A percentile compares a stretch with the other conserved stretches of the same genome.
phyloP scores from a whole-genome alignment of 1,140 invertebrate species.

The Neodiprion lecontei region DNA sequence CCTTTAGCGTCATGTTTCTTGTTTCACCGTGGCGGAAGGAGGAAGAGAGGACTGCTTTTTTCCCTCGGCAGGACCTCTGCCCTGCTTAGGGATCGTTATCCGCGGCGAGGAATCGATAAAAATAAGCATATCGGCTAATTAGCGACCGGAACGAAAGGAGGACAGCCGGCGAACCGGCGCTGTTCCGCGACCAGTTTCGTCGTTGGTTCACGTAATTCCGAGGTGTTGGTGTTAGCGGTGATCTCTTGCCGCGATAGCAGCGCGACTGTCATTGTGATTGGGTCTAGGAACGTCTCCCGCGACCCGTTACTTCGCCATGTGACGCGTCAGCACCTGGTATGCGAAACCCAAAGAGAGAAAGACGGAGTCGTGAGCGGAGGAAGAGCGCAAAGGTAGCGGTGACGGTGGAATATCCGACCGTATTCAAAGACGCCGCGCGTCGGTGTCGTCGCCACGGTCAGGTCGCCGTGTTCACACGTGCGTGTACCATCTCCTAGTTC shows the following conservation, averaged over 20 bases:
- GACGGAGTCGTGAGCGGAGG: background rate
- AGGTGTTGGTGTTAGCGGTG: background rate
- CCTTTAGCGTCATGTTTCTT: background rate
- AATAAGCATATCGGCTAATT: slow-evolving; percentile 17
- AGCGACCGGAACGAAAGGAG: background rate
- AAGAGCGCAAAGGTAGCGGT: background rate
- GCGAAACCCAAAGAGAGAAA: slow-evolving; percentile 27
- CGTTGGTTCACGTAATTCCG: slow-evolving; percentile 2
- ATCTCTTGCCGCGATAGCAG: slow-evolving; percentile 35
- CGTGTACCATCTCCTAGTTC: slow-evolving; percentile 32
- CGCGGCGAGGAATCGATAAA: background rate
- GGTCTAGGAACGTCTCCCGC: slow-evolving; percentile 43
- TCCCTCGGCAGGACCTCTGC: background rate
- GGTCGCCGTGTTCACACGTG: slow-evolving; percentile 59
- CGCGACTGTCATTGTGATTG: slow-evolving; percentile 50
- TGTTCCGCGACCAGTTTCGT: background rate
- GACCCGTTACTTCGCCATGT: slow-evolving; percentile 48
- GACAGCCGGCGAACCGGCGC: background rate
- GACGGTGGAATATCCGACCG: background rate
- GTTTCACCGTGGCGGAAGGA: background rate
- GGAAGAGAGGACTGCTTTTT: slow-evolving; percentile 9
- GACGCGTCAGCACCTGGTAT: slow-evolving; percentile 45
- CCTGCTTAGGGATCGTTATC: slow-evolving; percentile 3
- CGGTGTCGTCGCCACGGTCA: slow-evolving; percentile 25
- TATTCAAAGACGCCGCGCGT: slow-evolving; percentile 18